These are phyloP conservation scores for Tringa solitaria DNA, from an alignment of 2,113 vertebrate genomes.

Conservation along the genomic window DNA sequence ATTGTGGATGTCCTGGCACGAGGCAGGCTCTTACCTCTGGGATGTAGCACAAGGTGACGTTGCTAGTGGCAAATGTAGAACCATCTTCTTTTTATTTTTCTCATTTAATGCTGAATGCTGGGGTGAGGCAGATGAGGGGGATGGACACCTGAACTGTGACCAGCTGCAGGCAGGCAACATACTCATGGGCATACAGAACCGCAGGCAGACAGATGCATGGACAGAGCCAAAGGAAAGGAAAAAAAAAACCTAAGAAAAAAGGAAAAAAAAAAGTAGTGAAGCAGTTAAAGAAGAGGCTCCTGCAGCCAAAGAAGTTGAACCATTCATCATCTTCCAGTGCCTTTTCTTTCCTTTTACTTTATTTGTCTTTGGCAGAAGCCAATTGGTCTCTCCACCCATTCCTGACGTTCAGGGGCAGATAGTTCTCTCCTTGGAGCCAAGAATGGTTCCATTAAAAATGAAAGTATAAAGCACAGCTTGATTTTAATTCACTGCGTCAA, in stretches of 20 bases:
- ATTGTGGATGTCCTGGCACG: neutral
- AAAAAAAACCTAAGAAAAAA: neutral
- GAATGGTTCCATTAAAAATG: neutral
- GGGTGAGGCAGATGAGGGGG: neutral
- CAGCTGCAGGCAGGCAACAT: neutral
- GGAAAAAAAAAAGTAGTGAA: neutral
- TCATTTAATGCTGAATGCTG: neutral
- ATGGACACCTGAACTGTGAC: neutral
- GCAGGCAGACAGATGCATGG: neutral
- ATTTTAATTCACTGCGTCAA: neutral
- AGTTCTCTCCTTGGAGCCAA: neutral
- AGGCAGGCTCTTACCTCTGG: neutral
- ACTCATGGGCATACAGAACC: rapidly evolving
- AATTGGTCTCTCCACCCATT: neutral
- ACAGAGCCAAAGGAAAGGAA: neutral
- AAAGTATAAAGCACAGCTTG: conserved; percentile 12
- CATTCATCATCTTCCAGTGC: neutral
- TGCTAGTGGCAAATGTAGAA: rapidly evolving
- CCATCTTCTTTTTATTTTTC: neutral
- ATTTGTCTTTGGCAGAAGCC: neutral
- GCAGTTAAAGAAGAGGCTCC: neutral
- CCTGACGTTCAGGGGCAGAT: neutral
- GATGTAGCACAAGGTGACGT: rapidly evolving
- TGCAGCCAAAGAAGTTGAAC: neutral
- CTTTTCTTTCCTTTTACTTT: neutral